Percentiles rank a stretch among this genome's conserved stretches.
phyloP scores from a whole-genome alignment of 2,113 vertebrate genomes.

The Vimba vimba region DNA sequence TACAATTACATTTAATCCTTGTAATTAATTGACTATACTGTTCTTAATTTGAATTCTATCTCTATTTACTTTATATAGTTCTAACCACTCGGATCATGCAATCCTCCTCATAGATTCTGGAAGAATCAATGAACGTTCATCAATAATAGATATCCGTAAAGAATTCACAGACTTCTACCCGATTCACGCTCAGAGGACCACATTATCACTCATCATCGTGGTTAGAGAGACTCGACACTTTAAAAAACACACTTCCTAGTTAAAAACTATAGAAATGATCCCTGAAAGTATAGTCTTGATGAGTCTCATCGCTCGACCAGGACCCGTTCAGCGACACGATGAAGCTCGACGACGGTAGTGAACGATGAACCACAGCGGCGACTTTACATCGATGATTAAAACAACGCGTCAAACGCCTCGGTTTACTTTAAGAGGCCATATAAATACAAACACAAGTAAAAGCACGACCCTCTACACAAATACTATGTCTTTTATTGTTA shows the following conservation, averaged over 20 bases:
- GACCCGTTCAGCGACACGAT: fast-evolving
- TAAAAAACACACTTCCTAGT: neutral
- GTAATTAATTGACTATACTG: no score
- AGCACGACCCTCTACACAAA: no score
- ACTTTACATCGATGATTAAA: neutral
- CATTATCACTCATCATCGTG: neutral
- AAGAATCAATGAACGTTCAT: neutral
- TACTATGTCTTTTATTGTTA: no score
- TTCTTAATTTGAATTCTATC: no score
- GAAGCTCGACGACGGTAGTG: neutral
- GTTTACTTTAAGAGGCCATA: neutral
- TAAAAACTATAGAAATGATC: neutral
- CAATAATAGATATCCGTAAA: no score
- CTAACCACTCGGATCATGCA: neutral
- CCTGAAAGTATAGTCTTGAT: neutral
- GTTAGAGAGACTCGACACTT: neutral
- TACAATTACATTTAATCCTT: no score
- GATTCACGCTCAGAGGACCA: neutral
- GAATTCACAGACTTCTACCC: fast-evolving
- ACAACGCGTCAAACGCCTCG: neutral
- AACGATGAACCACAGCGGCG: neutral
- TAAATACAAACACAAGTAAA: no score
- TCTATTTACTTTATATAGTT: no score
- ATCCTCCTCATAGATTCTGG: neutral
- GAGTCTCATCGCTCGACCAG: fast-evolving